Conservation (phyloP, 2,113 vertebrate genomes). For the Urocynchramus pylzowi region DNA sequence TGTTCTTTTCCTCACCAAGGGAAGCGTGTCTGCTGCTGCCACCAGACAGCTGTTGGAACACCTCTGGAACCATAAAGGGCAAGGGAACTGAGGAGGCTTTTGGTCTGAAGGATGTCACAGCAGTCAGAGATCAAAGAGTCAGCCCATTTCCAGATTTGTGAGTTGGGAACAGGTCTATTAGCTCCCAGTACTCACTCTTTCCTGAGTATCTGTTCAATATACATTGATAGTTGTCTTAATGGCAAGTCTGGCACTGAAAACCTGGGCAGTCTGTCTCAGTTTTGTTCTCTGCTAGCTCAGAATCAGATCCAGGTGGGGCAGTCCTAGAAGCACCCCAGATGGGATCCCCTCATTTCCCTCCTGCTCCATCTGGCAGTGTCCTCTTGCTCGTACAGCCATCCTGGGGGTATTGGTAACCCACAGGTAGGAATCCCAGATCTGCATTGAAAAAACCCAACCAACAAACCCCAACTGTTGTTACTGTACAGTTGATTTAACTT, state of each 20-base stretch:
- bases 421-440: neutral
- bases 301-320: neutral
- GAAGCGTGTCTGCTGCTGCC: neutral
- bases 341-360: neutral
- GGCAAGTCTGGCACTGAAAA: slow-evolving; percentile 2
- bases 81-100: neutral
- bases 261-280: neutral
- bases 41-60: neutral
- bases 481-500: neutral
- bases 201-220: neutral
- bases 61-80: neutral
- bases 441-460: neutral
- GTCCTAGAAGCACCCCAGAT: neutral
- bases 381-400: fast-evolving
- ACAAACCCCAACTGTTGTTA: neutral
- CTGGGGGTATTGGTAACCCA: neutral
- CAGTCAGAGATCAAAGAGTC: slow-evolving; percentile 30
- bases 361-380: neutral
- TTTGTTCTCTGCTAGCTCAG: neutral
- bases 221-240: neutral
- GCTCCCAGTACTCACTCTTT: neutral
- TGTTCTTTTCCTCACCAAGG: neutral
- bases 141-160: slow-evolving; percentile 29
- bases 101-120: neutral
- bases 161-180: slow-evolving; percentile 34